Percentiles rank a stretch among this genome's conserved stretches.
phyloP scores from a whole-genome alignment of 2,113 vertebrate genomes.

The Kryptolebias marmoratus region DNA sequence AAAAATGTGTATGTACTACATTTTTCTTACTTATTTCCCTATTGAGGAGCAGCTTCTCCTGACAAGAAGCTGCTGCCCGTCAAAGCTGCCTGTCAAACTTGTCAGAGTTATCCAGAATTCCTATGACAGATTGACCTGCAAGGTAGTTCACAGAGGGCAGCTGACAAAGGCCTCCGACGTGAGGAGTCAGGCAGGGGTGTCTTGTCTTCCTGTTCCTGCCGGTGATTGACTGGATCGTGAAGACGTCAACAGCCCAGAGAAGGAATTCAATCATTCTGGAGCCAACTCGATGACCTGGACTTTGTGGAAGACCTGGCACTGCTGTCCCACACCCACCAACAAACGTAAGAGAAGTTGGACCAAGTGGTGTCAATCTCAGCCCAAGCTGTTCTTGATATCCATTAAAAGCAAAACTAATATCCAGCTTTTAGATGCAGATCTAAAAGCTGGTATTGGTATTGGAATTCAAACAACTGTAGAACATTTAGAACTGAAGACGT shows the following conservation, averaged over 20 bases:
- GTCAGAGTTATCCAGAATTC: neutral
- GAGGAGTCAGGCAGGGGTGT: neutral
- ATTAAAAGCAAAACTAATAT: too few species aligned
- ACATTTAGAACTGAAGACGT: too few species aligned
- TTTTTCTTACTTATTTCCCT: neutral
- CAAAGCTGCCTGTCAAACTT: neutral
- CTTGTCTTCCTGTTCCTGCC: neutral
- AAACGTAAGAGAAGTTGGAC: too few species aligned
- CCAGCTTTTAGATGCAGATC: too few species aligned
- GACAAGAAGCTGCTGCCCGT: neutral
- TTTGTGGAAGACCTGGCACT: neutral
- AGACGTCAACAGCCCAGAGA: neutral
- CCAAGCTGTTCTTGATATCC: too few species aligned
- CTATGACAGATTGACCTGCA: neutral
- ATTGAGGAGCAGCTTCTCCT: neutral
- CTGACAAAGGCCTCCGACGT: neutral
- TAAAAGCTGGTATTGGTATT: too few species aligned
- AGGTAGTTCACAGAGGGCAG: neutral
- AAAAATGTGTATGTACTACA: neutral
- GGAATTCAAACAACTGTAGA: too few species aligned
- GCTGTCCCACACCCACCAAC: neutral
- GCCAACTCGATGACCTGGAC: neutral
- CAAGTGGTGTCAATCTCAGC: too few species aligned
- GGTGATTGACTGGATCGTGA: neutral
- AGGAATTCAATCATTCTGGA: neutral